These are phyloP conservation scores for Lytechinus pictus DNA, from an alignment of 35 echinoderm and acorn worm species.

Conservation along the genomic window DNA sequence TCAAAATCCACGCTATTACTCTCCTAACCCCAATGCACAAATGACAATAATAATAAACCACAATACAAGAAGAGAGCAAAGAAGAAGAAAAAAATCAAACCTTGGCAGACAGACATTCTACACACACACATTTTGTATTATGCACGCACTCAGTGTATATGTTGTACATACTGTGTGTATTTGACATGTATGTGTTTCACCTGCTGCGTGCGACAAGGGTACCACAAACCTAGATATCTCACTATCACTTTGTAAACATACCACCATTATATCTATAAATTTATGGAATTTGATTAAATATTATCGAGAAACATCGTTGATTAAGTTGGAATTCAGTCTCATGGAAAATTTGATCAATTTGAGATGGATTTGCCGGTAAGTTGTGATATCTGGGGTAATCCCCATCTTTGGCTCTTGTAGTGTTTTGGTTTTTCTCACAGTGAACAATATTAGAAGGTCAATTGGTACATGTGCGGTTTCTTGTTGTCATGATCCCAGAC, in stretches of 20 bases:
- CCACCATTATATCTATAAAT: neutral
- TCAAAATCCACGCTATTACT: neutral
- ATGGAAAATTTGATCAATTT: constrained; percentile 1
- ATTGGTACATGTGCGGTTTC: neutral
- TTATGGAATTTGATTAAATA: neutral
- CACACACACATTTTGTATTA: neutral
- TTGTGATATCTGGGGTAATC: neutral
- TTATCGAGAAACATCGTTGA: neutral
- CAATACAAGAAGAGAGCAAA: neutral
- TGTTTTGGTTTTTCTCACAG: neutral
- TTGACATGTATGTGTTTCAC: neutral
- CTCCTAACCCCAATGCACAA: constrained; percentile 9
- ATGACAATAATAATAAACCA: neutral
- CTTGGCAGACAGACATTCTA: neutral
- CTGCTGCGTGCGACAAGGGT: neutral
- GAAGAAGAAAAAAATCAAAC: neutral
- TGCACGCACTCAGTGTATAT: neutral
- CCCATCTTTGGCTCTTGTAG: constrained; percentile 17
- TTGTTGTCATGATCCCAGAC: neutral
- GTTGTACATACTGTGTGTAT: neutral
- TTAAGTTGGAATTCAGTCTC: neutral
- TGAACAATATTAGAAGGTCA: neutral
- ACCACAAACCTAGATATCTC: neutral
- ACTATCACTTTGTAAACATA: constrained; percentile 14
- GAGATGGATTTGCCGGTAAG: constrained; percentile 9